A percentile compares a stretch with the other conserved stretches of the same genome.
Conservation (phyloP, 2,888 invertebrate genomes). For the Gerosis bhagava region DNA sequence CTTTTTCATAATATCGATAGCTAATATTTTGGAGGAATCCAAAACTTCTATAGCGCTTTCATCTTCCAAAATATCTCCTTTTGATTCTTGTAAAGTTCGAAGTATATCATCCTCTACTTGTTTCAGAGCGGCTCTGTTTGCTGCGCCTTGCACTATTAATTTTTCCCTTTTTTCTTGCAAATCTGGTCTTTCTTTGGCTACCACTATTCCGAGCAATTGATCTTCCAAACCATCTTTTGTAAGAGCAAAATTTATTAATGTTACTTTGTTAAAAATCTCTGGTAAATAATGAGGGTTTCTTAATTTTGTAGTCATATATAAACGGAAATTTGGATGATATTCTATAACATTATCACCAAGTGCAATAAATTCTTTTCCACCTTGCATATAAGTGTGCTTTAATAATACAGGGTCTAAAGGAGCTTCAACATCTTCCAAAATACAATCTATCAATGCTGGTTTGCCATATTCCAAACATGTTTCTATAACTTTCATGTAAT, state of each 20-base stretch:
- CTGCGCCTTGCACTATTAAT: conserved; percentile 89
- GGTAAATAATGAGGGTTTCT: conserved; percentile 94
- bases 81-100: conserved; percentile 89
- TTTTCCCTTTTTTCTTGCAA: conserved; percentile 91
- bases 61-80: conserved; percentile 95
- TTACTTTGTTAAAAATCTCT: conserved; percentile 92
- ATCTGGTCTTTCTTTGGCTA: conserved; percentile 92
- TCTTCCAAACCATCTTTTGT: conserved; percentile 92
- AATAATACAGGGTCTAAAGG: conserved; percentile 89
- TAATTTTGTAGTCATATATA: conserved; percentile 92
- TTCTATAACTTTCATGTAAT: conserved; percentile 90
- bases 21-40: conserved; percentile 92
- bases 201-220: conserved; percentile 92
- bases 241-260: conserved; percentile 91
- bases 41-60: conserved; percentile 94
- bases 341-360: conserved; percentile 90
- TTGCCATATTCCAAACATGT: conserved; percentile 89
- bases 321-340: conserved; percentile 88
- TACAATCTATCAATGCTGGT: conserved; percentile 90
- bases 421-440: conserved; percentile 90
- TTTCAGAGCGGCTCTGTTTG: conserved; percentile 90
- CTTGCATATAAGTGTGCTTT: conserved; percentile 89
- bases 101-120: conserved; percentile 95
- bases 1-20: conserved; percentile 92
- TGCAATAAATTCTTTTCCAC: conserved; percentile 88